These are phyloP conservation scores for Hybognathus amarus DNA, from an alignment of 2,797 vertebrate genomes.

Conservation along the genomic window DNA sequence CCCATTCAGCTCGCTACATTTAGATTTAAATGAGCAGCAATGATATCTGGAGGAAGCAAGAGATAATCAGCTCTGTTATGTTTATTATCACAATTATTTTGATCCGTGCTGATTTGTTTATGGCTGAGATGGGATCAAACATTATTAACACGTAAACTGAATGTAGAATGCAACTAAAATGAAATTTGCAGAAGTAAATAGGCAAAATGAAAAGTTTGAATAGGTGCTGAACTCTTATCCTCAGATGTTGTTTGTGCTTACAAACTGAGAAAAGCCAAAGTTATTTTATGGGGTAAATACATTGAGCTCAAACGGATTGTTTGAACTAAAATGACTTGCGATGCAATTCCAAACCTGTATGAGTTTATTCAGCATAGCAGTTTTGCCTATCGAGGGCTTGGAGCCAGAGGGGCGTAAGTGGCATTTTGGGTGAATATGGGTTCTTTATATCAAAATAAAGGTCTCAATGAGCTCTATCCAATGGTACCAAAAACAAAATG, in stretches of 20 bases:
- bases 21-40: constrained; percentile 56
- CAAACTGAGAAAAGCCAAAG: neutral
- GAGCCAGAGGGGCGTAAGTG: too few species aligned
- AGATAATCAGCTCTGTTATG: constrained; percentile 52
- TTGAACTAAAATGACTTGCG: neutral
- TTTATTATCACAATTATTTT: constrained; percentile 51
- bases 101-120: constrained; percentile 33
- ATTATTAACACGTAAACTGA: constrained; percentile 3
- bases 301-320: neutral
- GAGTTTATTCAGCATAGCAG: neutral
- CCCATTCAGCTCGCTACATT: constrained; percentile 52
- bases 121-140: constrained; percentile 25
- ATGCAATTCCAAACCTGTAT: neutral
- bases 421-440: too few species aligned
- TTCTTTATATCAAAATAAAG: too few species aligned
- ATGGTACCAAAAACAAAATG: too few species aligned
- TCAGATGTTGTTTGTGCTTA: neutral
- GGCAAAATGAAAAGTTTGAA: neutral
- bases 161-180: neutral
- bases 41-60: constrained; percentile 49
- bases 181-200: neutral
- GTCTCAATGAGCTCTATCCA: too few species aligned
- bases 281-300: neutral
- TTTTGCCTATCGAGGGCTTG: too few species aligned
- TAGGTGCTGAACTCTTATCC: neutral